Evolutionary conservation across 2,888 invertebrate species (phyloP).

Genomic region (Xestia c-nigrum): DNA sequence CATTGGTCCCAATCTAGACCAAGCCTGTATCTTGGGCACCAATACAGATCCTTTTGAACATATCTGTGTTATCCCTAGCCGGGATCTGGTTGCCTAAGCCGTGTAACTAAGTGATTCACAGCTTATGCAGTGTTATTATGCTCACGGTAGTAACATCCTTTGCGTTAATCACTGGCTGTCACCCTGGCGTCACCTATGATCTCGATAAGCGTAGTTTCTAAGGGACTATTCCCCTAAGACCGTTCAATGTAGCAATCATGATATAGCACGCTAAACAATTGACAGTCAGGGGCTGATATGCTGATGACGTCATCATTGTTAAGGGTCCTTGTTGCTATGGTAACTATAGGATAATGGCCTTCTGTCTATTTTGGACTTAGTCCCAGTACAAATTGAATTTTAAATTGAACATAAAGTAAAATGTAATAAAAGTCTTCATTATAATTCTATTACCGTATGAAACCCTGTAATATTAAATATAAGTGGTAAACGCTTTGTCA

Average conservation of each 20-base stretch:
- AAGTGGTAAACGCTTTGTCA: neutral
- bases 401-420: neutral
- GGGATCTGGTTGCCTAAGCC: neutral
- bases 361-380: neutral
- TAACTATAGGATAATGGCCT: neutral
- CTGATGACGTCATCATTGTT: slow-evolving; percentile 19
- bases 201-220: slow-evolving; percentile 35
- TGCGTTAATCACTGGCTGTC: slow-evolving; percentile 22
- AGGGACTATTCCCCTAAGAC: neutral
- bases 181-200: slow-evolving; percentile 4
- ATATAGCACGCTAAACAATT: slow-evolving; percentile 13
- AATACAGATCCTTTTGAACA: too few species aligned
- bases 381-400: neutral
- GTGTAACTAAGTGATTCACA: neutral
- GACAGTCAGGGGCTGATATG: slow-evolving; percentile 15
- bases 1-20: too few species aligned
- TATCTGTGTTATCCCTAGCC: neutral
- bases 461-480: neutral
- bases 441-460: neutral
- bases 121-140: neutral
- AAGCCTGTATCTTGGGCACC: too few species aligned
- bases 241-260: slow-evolving; percentile 14
- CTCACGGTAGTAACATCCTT: neutral
- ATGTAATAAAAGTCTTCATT: neutral
- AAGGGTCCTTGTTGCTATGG: neutral